These are phyloP conservation scores for Cataglyphis livida DNA, from an alignment of 2,888 invertebrate species.

Conservation along the genomic window DNA sequence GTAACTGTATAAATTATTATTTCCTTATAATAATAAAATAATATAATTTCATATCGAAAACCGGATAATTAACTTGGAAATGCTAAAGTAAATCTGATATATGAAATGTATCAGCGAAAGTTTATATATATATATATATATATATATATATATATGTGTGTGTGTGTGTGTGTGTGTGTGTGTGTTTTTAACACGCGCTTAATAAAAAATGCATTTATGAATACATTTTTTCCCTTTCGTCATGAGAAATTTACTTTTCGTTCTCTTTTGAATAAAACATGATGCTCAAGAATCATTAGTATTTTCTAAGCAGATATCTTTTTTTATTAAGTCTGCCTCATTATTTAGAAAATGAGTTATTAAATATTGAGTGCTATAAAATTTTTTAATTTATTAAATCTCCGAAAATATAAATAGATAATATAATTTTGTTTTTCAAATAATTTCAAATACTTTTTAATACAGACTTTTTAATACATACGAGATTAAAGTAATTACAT, in stretches of 20 bases:
- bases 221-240: background rate
- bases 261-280: background rate
- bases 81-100: background rate
- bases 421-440: background rate
- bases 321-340: background rate
- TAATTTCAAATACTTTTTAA: background rate
- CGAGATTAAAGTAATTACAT: background rate
- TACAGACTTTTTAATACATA: background rate
- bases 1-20: background rate
- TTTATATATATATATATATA: background rate
- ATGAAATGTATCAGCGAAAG: conserved; percentile 25
- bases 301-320: background rate
- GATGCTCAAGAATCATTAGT: background rate
- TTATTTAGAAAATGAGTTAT: background rate
- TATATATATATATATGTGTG: no score
- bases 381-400: background rate
- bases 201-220: background rate
- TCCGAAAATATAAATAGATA: background rate
- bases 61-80: background rate
- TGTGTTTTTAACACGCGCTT: background rate
- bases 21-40: background rate
- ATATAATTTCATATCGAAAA: background rate
- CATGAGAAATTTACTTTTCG: background rate
- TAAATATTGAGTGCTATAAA: background rate
- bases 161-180: no score